Base-by-base conservation (phyloP, 2,888 invertebrate species). In the Oscheius sp. region DNA sequence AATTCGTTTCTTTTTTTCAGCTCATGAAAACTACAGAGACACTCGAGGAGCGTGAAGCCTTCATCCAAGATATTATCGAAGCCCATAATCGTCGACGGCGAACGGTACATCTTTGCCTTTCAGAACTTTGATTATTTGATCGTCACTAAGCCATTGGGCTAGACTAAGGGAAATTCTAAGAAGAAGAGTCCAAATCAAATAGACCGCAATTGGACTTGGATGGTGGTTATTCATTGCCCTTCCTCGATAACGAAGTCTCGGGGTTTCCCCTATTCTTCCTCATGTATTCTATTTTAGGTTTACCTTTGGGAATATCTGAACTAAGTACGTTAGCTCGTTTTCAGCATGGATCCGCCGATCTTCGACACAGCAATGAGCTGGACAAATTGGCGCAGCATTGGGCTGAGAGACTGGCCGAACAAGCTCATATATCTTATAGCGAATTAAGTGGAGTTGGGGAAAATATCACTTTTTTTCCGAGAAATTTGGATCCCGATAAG, bases 341-440 rank as follows among this genome's bases (percentile, higher is more conserved):
- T n/a, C 73, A 80, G 71, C 88, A 88, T 70, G 82, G 83, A 44
- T 84, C 80, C 2, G 72, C 83, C 0, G 68, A 84, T 6, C 67
- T 88, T 36, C 76, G 73, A 14, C 83, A 83, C 68, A 82, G 80
- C 74, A 74, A 79, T 41, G 87, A 88, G 47, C 78, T 88, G 47
- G 80, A 80, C 20, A 81, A 81, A 28, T 78, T 83, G 64, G 88
- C 88, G 14, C 87, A 87, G 75, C 81, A 83, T 50, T 88, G 88
- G 88, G 88, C 88, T 0, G 87, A 88, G n/a, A 79, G 86, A 41
- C 75, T 88, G 61, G 87, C 87, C 2, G 71, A 80, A 17, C 83
- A 81, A 12, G 80, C 77, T 36, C 73, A 78, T 70, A 68, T 78
- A 51, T 71, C 75, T 22, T 78, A 69, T 68, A 74, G 78, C 67